Base-by-base conservation (phyloP, 2,113 vertebrate genomes). In the Scolopax mira region DNA sequence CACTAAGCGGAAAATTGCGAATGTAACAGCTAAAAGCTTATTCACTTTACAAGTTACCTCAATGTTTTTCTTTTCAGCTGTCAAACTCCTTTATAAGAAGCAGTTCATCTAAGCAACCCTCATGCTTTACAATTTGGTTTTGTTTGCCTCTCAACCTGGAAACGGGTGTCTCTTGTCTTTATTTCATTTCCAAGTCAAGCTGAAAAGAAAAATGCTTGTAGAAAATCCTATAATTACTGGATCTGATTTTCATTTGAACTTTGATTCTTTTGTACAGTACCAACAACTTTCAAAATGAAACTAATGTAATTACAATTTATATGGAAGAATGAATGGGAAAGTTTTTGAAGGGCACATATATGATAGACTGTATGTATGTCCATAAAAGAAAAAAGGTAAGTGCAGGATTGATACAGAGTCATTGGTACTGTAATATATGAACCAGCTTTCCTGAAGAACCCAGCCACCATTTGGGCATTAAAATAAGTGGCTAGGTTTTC, bases 221-320 rank as follows among this genome's bases (percentile, higher is more conserved):
- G 92, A 97, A 98, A 97, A 93, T 91, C 81, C 92, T 93, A 1
- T 96, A 97, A 97, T 97, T 97, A 96, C 96, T 31, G 27, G 90
- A 93, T 97, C 96, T 97, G 96, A 98, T 97, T 97, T 97, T 96
- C 85, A 97, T 94, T 95, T 95, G 92, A 97, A 95, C 84, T 96
- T 91, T 90, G 67, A 90, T 97, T 96, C 61, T 79, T 93, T 94
- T 3, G 10, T 96, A 88, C 54, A 44, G 72, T 96, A 97, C 80
- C 77, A 73, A 83, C 82, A 88, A 80, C 94, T 92, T 96, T 81
- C 55, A 39, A 77, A 79, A 61, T 71, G 52, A 78, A 94, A 87
- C 57, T 61, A 80, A 81, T n/a, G 39, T 90, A 95, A 92, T 86
- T 88, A 85, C 64, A 44, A 37, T 46, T 72, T 69, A 55, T 48